These are phyloP conservation scores for Astur gentilis DNA, from an alignment of 2,113 vertebrate genomes.

Conservation along the genomic window DNA sequence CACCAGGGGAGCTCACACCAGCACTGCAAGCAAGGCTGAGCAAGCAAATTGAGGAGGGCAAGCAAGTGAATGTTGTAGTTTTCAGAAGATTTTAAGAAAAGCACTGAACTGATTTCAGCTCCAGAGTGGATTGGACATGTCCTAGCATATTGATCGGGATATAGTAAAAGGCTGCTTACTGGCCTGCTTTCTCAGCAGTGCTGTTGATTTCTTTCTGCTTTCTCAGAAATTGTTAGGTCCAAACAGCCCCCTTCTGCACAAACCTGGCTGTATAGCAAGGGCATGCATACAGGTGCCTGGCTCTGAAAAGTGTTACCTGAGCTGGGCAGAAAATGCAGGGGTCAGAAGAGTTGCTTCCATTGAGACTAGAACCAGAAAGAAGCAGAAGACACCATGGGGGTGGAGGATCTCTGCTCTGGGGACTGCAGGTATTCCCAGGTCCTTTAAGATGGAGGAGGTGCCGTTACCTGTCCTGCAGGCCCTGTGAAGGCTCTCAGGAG, in stretches of 20 bases:
- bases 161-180: not conserved
- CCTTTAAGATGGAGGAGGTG: not conserved
- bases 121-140: not conserved
- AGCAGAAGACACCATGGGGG: not conserved
- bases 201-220: not conserved
- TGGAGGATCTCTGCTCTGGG: not conserved
- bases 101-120: not conserved
- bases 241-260: not conserved
- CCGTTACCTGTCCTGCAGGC: not conserved
- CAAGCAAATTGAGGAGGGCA: not conserved
- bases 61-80: not conserved
- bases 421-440: not conserved
- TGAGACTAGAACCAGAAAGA: not conserved
- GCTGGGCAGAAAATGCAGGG: not conserved
- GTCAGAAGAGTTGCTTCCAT: not conserved
- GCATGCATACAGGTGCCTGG: not conserved
- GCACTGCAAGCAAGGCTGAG: not conserved
- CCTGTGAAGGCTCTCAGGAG: fast-evolving
- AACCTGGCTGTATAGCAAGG: not conserved
- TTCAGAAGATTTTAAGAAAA: not conserved
- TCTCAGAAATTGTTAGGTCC: not conserved
- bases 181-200: not conserved
- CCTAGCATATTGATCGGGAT: not conserved
- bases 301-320: not conserved
- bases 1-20: not conserved